Conservation (phyloP, 2,888 invertebrate genomes). For the Adelphocoris suturalis region DNA sequence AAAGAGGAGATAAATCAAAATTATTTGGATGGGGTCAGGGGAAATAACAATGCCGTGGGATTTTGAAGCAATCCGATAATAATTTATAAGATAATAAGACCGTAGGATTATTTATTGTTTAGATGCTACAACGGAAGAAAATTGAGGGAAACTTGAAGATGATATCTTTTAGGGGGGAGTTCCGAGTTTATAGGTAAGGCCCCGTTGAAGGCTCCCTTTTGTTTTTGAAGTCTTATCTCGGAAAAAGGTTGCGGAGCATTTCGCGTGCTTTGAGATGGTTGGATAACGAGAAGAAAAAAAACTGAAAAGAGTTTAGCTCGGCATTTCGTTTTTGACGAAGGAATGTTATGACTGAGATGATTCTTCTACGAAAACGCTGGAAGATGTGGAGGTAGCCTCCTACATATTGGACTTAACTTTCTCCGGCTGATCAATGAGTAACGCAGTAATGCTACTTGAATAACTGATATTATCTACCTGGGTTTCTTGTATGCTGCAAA, state of each 20-base stretch:
- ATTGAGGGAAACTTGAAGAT: slow-evolving; percentile 66
- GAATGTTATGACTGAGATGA: not conserved
- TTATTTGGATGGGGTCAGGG: slow-evolving; percentile 60
- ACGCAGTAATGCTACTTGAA: no score
- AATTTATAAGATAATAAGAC: slow-evolving; percentile 71
- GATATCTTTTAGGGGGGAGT: slow-evolving; percentile 46
- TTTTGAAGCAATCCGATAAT: slow-evolving; percentile 68
- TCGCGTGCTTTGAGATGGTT: slow-evolving; percentile 57
- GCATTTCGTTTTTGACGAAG: not conserved
- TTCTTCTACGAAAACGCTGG: no score
- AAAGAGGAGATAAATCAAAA: slow-evolving; percentile 67
- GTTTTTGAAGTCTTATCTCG: slow-evolving; percentile 43
- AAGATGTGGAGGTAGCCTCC: no score
- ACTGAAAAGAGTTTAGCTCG: not conserved
- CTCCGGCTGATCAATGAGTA: no score
- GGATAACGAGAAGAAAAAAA: slow-evolving; percentile 19
- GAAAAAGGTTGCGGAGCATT: slow-evolving; percentile 19
- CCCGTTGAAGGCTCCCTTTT: slow-evolving; percentile 37
- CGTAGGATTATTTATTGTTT: slow-evolving; percentile 70
- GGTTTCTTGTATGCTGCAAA: no score
- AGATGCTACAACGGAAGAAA: slow-evolving; percentile 55
- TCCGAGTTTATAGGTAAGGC: not conserved
- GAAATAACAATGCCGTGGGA: slow-evolving; percentile 64
- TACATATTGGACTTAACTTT: no score
- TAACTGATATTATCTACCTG: no score